Evolutionary conservation across 1,140 invertebrate species (phyloP).

Genomic region (Macrosteles quadrilineatus): DNA sequence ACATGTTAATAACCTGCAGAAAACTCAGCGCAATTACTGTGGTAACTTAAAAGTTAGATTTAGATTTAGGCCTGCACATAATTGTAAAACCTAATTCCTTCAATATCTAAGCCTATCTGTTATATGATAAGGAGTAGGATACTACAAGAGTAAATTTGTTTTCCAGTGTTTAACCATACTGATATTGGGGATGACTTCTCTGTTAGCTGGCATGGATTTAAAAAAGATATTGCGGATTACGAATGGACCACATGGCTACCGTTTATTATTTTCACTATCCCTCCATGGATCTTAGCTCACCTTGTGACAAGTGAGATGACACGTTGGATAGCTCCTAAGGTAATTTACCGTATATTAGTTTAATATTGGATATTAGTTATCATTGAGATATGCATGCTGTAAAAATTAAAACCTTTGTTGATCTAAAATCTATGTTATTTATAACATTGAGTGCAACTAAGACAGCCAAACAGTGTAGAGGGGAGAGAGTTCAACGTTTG

Average conservation of each 20-base stretch:
- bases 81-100: too few species aligned
- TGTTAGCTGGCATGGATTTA: constrained; percentile 36
- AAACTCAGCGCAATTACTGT: too few species aligned
- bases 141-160: too few species aligned
- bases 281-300: constrained; percentile 41
- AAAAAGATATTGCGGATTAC: constrained; percentile 41
- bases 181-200: constrained; percentile 31
- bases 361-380: neutral
- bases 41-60: too few species aligned
- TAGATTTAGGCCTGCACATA: too few species aligned
- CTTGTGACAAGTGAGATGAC: constrained; percentile 30
- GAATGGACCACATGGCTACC: constrained; percentile 41
- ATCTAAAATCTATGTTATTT: neutral
- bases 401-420: neutral
- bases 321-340: constrained; percentile 28
- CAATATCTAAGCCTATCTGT: too few species aligned
- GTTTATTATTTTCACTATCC: constrained; percentile 32
- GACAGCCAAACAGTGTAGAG: too few species aligned
- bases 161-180: constrained; percentile 33
- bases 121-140: too few species aligned
- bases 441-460: too few species aligned
- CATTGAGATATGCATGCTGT: neutral
- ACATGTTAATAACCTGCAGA: too few species aligned
- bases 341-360: constrained; percentile 21
- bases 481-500: too few species aligned